Evolutionary conservation across 1,140 invertebrate species (phyloP).

Genomic region (Drosophila sp.): DNA sequence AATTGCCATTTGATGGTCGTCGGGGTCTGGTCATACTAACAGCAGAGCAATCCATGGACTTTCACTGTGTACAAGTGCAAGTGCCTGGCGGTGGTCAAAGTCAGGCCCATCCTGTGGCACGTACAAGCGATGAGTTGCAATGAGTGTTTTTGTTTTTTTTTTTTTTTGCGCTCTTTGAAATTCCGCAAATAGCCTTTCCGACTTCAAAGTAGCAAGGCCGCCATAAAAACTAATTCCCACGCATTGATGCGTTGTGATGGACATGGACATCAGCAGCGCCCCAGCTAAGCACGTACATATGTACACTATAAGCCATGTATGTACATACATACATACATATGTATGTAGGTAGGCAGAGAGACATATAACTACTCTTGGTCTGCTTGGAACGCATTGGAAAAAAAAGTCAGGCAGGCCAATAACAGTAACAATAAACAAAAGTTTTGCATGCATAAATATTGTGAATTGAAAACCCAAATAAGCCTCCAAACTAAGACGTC

Average conservation of each 20-base stretch:
- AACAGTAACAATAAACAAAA: slow-evolving; percentile 52
- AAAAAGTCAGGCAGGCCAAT: slow-evolving; percentile 25
- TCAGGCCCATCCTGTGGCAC: slow-evolving; percentile 8
- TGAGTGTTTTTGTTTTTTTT: slow-evolving; percentile 22
- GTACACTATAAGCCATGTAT: too few species aligned
- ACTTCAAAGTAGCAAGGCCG: slow-evolving; percentile 59
- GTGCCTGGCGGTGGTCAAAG: neutral
- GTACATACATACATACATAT: neutral
- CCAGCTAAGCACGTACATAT: slow-evolving; percentile 25
- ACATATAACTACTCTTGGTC: neutral
- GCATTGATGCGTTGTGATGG: slow-evolving; percentile 58
- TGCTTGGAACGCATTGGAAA: neutral
- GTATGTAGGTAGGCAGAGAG: neutral
- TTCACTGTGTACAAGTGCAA: slow-evolving; percentile 5
- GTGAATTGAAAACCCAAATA: slow-evolving; percentile 64
- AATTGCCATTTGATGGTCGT: slow-evolving; percentile 4
- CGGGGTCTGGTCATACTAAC: neutral
- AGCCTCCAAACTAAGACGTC: slow-evolving; percentile 49
- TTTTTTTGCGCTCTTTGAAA: slow-evolving; percentile 37
- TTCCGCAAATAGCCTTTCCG: slow-evolving; percentile 51
- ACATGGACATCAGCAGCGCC: slow-evolving; percentile 37
- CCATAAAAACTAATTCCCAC: slow-evolving; percentile 45
- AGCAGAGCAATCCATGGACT: neutral
- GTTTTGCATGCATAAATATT: slow-evolving; percentile 57
- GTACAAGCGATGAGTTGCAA: slow-evolving; percentile 4